These are phyloP conservation scores for Brachymystax lenok DNA, from an alignment of 2,797 vertebrate species.

Conservation along the genomic window DNA sequence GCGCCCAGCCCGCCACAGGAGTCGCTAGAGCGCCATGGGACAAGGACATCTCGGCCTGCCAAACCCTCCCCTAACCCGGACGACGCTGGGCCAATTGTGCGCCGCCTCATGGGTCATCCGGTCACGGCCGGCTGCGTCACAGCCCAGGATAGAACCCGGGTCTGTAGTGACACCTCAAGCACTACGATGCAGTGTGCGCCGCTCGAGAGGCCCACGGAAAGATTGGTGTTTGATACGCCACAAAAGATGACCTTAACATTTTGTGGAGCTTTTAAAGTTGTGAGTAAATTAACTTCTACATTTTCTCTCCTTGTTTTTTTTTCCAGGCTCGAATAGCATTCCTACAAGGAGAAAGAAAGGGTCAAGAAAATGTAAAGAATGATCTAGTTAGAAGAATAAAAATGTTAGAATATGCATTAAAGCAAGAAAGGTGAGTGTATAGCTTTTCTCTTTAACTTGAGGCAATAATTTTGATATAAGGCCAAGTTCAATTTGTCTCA, in stretches of 20 bases:
- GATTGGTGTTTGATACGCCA: neutral
- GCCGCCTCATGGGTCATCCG: too few relatives aligned
- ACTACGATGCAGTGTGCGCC: too few relatives aligned
- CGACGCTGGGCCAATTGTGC: too few relatives aligned
- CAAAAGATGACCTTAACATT: neutral
- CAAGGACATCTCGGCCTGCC: too few relatives aligned
- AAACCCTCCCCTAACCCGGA: too few relatives aligned
- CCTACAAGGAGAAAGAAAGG: constrained; percentile 98
- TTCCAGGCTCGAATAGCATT: constrained; percentile 96
- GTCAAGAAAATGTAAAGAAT: constrained; percentile 99
- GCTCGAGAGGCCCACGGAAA: too few relatives aligned
- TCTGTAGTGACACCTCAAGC: too few relatives aligned
- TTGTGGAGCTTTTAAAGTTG: neutral
- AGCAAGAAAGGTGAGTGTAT: constrained; percentile 92
- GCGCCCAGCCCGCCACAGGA: too few relatives aligned
- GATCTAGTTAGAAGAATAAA: constrained; percentile 99
- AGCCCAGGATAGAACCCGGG: too few relatives aligned
- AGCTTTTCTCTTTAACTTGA: neutral
- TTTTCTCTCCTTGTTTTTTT: neutral
- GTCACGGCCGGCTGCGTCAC: too few relatives aligned
- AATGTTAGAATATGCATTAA: constrained; percentile 99
- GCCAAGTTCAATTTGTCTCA: neutral
- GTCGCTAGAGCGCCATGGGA: too few relatives aligned
- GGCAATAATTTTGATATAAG: neutral
- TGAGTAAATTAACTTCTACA: neutral